phyloP scores from a whole-genome alignment of 2,797 vertebrate genomes.

The Cheirogaleus major region DNA sequence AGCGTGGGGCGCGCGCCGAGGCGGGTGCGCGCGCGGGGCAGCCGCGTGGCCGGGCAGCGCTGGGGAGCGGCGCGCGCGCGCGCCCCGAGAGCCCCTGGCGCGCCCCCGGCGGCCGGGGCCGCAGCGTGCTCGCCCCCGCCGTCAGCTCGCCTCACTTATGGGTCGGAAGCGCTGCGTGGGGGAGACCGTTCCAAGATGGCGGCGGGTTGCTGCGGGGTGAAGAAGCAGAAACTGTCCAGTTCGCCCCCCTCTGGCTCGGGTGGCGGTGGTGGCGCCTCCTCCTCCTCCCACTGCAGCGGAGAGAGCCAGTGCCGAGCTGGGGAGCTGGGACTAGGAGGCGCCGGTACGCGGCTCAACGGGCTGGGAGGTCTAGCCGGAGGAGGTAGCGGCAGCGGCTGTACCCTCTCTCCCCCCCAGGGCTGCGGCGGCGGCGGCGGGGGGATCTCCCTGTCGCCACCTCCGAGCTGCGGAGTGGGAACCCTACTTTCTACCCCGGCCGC shows the following conservation, averaged over 20 bases:
- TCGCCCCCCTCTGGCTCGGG: conserved; percentile 96
- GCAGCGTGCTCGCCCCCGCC: conserved; percentile 84
- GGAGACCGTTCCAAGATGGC: conserved; percentile 99
- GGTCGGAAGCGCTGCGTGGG: conserved; percentile 92
- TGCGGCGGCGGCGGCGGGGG: conserved; percentile 88
- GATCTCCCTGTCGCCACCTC: conserved; percentile 83
- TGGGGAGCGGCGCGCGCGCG: conserved; percentile 33
- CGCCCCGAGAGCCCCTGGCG: conserved; percentile 54
- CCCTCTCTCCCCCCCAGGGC: conserved; percentile 86
- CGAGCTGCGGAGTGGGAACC: conserved; percentile 85
- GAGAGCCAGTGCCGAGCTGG: conserved; percentile 86
- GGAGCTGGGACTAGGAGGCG: conserved; percentile 93
- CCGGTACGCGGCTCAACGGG: conserved; percentile 88
- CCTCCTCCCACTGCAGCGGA: conserved; percentile 79
- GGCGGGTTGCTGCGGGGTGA: conserved; percentile 99
- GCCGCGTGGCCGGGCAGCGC: not conserved
- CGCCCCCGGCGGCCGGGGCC: conserved; percentile 75
- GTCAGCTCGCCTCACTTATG: conserved; percentile 82
- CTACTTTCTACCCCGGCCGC: conserved; percentile 90
- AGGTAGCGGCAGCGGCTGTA: conserved; percentile 87
- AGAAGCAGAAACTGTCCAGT: conserved; percentile 99
- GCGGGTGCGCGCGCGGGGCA: not conserved
- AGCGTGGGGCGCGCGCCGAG: not conserved
- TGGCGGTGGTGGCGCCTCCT: conserved; percentile 83
- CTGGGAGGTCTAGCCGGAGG: conserved; percentile 92